Evolutionary conservation across 2,888 invertebrate genomes (phyloP), one percentile per base, ranked within the genome.

Genomic region (Tyria jacobaeae): DNA sequence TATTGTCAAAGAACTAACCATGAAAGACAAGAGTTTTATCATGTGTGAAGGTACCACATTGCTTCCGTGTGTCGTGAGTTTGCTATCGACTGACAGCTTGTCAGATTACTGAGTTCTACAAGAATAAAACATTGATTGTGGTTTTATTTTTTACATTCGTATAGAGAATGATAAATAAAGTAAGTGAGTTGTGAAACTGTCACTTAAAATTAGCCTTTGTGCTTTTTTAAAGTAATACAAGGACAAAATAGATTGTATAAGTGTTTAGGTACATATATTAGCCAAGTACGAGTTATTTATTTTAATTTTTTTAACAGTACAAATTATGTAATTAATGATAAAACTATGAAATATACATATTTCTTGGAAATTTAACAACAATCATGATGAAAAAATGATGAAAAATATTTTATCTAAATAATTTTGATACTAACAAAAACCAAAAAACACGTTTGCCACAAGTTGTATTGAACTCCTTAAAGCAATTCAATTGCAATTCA

Each of bases 21-120:
- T 24, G 17, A 27, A 44, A 17, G 3, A 15, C 4, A 31, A n/a
- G 41, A 5, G 34, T 21, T 39, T 17, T 25, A 21, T 21, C 21
- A 57, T 62, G 57, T 59, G 53, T 44, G 37, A 24, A 41, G 61
- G 59, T 61, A 49, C 44, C 21, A 14, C 55, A 60, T 61, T 62
- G 81, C 82, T 88, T 88, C 86, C 86, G 83, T 75, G 77, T 75
- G 57, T 71, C 60, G 48, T 66, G 70, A 74, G 31, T 31, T 34
- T 17, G 51, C 17, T 51, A 31, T 55, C 31, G 44, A 62, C 76
- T 80, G 82, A 82, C 84, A 80, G 66, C 62, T 66, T 78, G 82
- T 82, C 83, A 44, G 75, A 81, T 80, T 83, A 80, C 75, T 58
- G 31, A 51, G 53, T 44, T 51, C 25, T 74, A 71, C 58, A 71